Base-by-base conservation (phyloP, 1,140 invertebrate genomes). In the Zaprionus inermis region DNA sequence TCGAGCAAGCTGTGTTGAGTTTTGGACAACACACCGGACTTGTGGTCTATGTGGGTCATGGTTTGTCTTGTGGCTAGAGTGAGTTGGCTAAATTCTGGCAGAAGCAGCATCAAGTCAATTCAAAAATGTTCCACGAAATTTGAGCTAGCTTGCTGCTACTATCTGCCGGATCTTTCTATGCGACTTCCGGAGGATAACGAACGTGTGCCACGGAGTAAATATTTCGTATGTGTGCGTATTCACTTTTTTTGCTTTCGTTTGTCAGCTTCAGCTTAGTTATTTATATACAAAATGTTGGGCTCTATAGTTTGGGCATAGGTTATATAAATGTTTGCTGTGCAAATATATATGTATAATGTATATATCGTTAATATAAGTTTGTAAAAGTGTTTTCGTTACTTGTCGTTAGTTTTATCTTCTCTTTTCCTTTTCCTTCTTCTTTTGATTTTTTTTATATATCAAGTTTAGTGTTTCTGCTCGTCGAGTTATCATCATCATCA, bases 301-400 rank as follows among this genome's bases (percentile, higher is more conserved):
- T 59, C 68, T 73, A 72, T 72, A 61, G 46, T 63, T 70, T 79
- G 72, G 79, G 81, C 71, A 61, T 73, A 75, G 68, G 79, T 54
- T 88, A 79, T 88, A 85, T 84, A 81, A 85, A 81, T 88, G 73
- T 90, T 90, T 85, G 79, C 81, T 90, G 82, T 89, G 78, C 78
- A 84, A 89, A 90, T 89, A 78, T 89, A 83, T 89, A 84, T 89
- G 81, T 88, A 89, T 88, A 83, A 85, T 88, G 84, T 89, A 83
- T 88, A 88, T 88, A 83, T 90, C 78, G 78, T 89, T 78, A 68
- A 74, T 77, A 72, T 59, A 59, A 68, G 20, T 72, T 84, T 89
- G 83, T 81, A 89, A 79, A 89, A 89, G 55, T 72, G 22, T 81
- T 84, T 77, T 89, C 84, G 84, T 89, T 89, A 89, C 63, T 72